Conservation (phyloP, 2,888 invertebrate species). For the Leucania comma region DNA sequence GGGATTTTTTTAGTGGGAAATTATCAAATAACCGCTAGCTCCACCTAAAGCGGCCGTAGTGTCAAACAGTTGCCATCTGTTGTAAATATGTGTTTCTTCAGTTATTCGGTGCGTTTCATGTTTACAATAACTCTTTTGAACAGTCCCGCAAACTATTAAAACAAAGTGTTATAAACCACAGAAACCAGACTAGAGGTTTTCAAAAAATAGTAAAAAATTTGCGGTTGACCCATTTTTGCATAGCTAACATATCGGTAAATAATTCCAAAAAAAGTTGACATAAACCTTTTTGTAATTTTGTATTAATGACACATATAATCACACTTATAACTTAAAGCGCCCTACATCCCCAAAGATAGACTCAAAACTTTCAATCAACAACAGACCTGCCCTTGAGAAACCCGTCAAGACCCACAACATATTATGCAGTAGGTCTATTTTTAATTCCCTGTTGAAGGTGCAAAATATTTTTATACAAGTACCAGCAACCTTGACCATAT, state of each 20-base stretch:
- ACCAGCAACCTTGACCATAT: constrained; percentile 60
- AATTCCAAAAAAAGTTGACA: too few species aligned
- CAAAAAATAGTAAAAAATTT: not conserved
- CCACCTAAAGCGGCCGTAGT: too few species aligned
- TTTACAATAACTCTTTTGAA: too few species aligned
- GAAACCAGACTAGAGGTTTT: not conserved
- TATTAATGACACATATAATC: not conserved
- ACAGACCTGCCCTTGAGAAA: constrained; percentile 44
- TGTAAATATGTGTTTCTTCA: too few species aligned
- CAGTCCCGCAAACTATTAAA: too few species aligned
- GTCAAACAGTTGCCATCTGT: too few species aligned
- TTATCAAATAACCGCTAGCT: too few species aligned
- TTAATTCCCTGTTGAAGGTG: constrained; percentile 35
- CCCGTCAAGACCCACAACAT: constrained; percentile 45
- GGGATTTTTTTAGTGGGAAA: too few species aligned
- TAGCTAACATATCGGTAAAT: too few species aligned
- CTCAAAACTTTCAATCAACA: constrained; percentile 4
- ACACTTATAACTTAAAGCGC: not conserved
- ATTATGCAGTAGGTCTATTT: constrained; percentile 55
- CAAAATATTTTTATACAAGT: constrained; percentile 53
- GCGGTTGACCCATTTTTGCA: not conserved
- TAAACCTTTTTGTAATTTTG: too few species aligned
- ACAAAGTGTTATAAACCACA: not conserved
- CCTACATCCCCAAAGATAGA: constrained; percentile 1
- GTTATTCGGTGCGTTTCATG: too few species aligned